Base-by-base conservation (phyloP, 1,140 invertebrate genomes). In the Lethrus apterus region DNA sequence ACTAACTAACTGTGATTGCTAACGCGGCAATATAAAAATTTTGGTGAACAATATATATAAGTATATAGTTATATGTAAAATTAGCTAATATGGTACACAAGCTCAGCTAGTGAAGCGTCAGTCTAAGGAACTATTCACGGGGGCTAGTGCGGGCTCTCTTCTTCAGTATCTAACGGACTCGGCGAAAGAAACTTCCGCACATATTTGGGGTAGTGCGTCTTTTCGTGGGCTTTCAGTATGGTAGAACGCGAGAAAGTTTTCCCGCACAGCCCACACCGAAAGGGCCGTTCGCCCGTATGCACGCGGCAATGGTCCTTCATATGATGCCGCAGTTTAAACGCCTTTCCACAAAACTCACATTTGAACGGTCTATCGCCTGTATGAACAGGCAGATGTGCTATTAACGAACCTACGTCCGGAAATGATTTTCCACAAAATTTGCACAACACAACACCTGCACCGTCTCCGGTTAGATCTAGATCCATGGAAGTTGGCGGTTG, bases 291-390 rank as follows among this genome's bases (percentile, higher is more conserved):
- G 40, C 89, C 89, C 56, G 88, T 91, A 66, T 92, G 89, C 41
- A 91, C 88, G 59, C 87, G 80, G 70, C 86, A 89, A 68, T 92
- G 89, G 69, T 92, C 88, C 70, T 90, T 91, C 88, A 93, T 90
- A 70, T 91, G 88, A 66, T 91, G 87, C 33, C 88, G 76, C 53
- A 90, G 68, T 65, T 91, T 92, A 73, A 91, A 91, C 48, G 86
- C 85, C 70, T 89, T 89, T 44, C 86, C 87, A 68, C 88, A 90
- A 72, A 89, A 89, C 68, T 89, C 86, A 74, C 89, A 91, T 70
- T 89, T 89, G 68, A 90, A 90, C 26, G 87, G 88, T 58, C 86
- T 70, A 63, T 91, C 87, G 44, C 87, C 88, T 38, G 88, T 91
- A 67, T 93, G 89, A 38, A 86, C 84, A 14, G 87, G 87, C 61